Evolutionary conservation across 1,140 invertebrate species (phyloP), one percentile per base, ranked within the genome.

Genomic region (Drosophila subobscura): DNA sequence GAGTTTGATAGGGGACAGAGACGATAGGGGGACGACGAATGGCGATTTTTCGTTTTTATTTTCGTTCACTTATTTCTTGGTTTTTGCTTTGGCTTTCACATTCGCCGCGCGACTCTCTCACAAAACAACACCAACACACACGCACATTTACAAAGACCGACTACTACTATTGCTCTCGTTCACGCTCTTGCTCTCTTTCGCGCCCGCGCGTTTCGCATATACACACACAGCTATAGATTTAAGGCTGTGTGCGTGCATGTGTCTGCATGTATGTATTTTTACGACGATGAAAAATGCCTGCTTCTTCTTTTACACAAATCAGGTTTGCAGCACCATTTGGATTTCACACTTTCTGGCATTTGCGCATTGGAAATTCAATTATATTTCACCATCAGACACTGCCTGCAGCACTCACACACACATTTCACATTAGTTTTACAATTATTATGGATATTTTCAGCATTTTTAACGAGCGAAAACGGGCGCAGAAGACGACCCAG

Each of bases 1-100:
- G 14, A 51, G 20, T 42, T 33, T 45, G 37, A 80, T 56, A 70
- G 55, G 55, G 22, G 57, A 61, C 64, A 65, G 42, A 56, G 57
- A 72, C 20, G 27, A 65, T 53, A 57, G 20, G 8, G 44, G 52
- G 25, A 59, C 33, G 25, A 27, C 25, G 45, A 71, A 27, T 75
- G 73, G 72, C 59, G 64, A 80, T 60, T 80, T 64, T 79, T 85
- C 79, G 81, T 86, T 85, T 85, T 85, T 85, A 85, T 85, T 85
- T 85, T 85, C 74, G 83, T 85, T 85, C 83, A 88, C 83, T 88
- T 85, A 85, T 86, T 86, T 85, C 81, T 86, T 85, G 81, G 81
- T 77, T 85, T 84, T 85, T 85, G 81, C 81, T 85, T 85, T 85
- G 81, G 52, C 83, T 86, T 75, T 85, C 77, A 61, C 73, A 85